Evolutionary conservation across 2,113 vertebrate species (phyloP).

Genomic region (Lates calcarifer): DNA sequence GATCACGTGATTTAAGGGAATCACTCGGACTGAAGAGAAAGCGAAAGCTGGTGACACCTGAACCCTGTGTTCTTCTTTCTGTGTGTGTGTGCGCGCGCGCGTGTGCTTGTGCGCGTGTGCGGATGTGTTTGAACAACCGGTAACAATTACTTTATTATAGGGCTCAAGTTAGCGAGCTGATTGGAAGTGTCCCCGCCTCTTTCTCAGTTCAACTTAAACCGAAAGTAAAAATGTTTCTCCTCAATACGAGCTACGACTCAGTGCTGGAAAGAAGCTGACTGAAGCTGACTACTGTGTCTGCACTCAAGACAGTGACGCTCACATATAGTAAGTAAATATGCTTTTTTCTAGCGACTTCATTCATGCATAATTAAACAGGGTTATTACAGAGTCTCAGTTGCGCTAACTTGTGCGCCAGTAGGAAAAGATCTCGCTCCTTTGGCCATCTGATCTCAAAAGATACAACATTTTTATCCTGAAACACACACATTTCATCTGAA

Average conservation of each 20-base stretch:
- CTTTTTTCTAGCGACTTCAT: neutral
- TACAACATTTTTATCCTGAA: neutral
- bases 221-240: conserved; percentile 17
- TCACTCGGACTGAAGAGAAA: conserved; percentile 22
- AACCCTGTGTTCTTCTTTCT: no score
- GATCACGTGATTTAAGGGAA: conserved; percentile 78
- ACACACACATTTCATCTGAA: neutral
- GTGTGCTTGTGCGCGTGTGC: neutral
- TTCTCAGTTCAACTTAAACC: neutral
- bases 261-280: neutral
- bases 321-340: neutral
- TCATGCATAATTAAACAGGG: neutral
- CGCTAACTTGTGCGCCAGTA: neutral
- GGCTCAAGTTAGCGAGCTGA: no score
- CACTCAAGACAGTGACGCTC: neutral
- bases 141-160: accelerated
- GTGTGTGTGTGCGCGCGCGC: neutral
- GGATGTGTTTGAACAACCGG: neutral
- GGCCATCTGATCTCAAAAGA: no score
- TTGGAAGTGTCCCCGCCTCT: neutral
- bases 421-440: neutral
- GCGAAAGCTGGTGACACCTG: neutral
- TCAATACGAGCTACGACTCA: neutral
- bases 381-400: neutral
- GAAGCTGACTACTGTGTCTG: neutral